Conservation (phyloP, 2,888 invertebrate species). For the Formica aserva region DNA sequence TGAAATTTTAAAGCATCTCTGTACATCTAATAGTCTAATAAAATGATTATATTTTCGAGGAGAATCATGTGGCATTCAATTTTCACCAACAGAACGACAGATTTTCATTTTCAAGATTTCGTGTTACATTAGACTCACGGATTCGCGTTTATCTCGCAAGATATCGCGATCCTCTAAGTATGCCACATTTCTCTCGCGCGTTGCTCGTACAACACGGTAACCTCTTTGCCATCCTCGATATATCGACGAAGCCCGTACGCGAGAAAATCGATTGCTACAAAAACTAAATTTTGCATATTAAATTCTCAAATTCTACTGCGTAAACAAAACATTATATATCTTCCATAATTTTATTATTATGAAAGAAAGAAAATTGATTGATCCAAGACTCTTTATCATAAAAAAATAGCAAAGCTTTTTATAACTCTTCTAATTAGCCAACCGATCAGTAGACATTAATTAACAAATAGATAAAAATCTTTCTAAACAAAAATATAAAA, state of each 20-base stretch:
- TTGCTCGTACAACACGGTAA: conserved; percentile 49
- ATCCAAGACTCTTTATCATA: neutral
- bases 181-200: conserved; percentile 54
- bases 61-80: neutral
- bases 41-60: neutral
- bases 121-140: conserved; percentile 18
- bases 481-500: neutral
- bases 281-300: neutral
- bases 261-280: neutral
- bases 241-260: neutral
- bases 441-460: neutral
- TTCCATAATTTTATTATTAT: neutral
- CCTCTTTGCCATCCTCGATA: conserved; percentile 41
- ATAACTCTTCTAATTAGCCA: neutral
- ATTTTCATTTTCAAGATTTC: conserved; percentile 16
- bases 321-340: neutral
- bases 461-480: neutral
- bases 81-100: neutral
- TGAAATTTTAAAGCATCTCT: neutral
- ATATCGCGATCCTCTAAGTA: conserved; percentile 50
- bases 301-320: neutral
- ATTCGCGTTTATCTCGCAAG: conserved; percentile 24
- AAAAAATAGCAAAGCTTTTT: neutral
- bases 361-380: neutral
- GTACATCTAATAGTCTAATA: neutral